Base-by-base conservation (phyloP, 1,140 invertebrate genomes). In the Condylostylus longicornis region DNA sequence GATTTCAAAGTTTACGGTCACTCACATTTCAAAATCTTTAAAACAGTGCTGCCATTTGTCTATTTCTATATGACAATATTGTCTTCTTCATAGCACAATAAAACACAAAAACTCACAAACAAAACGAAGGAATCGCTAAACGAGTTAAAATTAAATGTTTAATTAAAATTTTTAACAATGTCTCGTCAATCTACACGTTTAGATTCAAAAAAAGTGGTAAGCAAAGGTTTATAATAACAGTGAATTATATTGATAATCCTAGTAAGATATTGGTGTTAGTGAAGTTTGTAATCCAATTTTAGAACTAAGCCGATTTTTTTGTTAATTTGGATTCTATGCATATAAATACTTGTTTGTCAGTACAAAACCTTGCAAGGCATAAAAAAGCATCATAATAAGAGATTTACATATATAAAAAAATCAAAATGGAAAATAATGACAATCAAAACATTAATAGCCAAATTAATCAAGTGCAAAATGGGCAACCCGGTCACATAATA, bases 181-280 rank as follows among this genome's bases (percentile, higher is more conserved):
- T 62, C 54, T 5, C 45, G 54, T 18, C 54, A 57, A 47, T 49
- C 53, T 35, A 47, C 51, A 7, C 36, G 53, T 40, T 53, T 61
- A 39, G 64, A 67, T 48, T 49, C 57, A 10, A 69, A 69, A 41
- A 64, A 67, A 67, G 65, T 65, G 44, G 63, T 66, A 58, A 54
- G 62, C 45, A 33, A 33, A 27, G 20, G 18, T 23, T 22, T 20
- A 18, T 23, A 18, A 8, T 18, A 3, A 25, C 28, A 36, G 32
- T 25, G 27, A 36, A 13, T 38, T 13, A 18, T 29, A 14, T 12
- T 12, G 32, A 41, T 27, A 23, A 6, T 12, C 21, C 18, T 30
- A 12, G 17, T 25, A 42, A 45, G 43, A 19, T 4, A 7, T 27
- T n/a, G n/a, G n/a, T n/a, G n/a, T n/a, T n/a, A n/a, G n/a, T n/a